Conservation (phyloP, 2,888 invertebrate species). For the Hydrotaea cyrtoneurina region DNA sequence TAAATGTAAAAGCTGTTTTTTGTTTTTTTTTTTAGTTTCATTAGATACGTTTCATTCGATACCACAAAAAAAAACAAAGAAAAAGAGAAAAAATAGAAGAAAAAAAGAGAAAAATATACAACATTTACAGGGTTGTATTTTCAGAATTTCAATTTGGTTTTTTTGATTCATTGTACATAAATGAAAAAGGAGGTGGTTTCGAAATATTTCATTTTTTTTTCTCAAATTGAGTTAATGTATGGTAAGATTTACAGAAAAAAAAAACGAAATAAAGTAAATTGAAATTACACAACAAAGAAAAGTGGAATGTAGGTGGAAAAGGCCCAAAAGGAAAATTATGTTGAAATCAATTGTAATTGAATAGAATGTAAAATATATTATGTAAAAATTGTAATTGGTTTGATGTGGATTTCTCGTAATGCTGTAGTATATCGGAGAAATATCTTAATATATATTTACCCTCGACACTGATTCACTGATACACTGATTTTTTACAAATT, state of each 20-base stretch:
- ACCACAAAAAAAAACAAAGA: slow-evolving; percentile 62
- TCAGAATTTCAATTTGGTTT: slow-evolving; percentile 49
- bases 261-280: slow-evolving; percentile 31
- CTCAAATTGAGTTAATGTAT: slow-evolving; percentile 64
- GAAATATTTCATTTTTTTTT: slow-evolving; percentile 31
- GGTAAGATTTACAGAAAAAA: slow-evolving; percentile 58
- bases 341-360: slow-evolving; percentile 61
- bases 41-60: slow-evolving; percentile 40
- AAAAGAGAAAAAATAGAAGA: slow-evolving; percentile 68
- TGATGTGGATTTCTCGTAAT: not conserved
- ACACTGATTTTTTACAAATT: no score
- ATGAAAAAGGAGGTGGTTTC: slow-evolving; percentile 49
- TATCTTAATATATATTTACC: no score
- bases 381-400: slow-evolving; percentile 30
- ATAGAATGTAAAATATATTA: not conserved
- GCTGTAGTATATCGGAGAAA: no score
- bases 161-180: slow-evolving; percentile 49
- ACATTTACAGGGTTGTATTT: slow-evolving; percentile 69
- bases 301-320: slow-evolving; percentile 59
- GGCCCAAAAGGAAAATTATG: not conserved
- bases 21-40: slow-evolving; percentile 37
- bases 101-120: slow-evolving; percentile 70
- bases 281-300: slow-evolving; percentile 24
- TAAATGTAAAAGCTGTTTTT: slow-evolving; percentile 78
- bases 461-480: no score